Conservation (phyloP, 2,113 vertebrate species). For the Carlito syrichta region DNA sequence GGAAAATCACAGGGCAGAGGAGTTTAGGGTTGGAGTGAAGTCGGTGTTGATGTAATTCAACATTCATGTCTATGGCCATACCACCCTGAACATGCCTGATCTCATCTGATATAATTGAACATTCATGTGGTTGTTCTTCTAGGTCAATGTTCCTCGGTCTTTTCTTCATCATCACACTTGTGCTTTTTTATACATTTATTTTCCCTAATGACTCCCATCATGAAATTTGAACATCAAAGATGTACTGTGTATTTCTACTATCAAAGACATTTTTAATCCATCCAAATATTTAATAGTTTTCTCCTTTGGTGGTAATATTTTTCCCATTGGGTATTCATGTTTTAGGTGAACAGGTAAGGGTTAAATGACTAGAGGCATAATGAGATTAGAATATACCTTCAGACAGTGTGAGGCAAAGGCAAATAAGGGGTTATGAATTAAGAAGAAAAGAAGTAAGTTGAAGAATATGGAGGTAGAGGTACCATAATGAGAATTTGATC, state of each 20-base stretch:
- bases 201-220: neutral
- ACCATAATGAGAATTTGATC: neutral
- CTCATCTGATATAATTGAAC: neutral
- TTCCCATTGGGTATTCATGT: neutral
- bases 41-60: neutral
- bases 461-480: neutral
- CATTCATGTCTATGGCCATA: no score
- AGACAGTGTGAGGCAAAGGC: neutral
- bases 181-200: neutral
- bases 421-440: neutral
- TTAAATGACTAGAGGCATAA: neutral
- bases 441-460: neutral
- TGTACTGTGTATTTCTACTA: neutral
- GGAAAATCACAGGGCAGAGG: neutral
- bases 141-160: neutral
- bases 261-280: neutral
- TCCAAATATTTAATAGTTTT: neutral
- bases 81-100: no score
- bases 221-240: neutral
- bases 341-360: neutral
- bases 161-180: neutral
- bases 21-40: accelerated
- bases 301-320: neutral
- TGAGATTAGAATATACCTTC: neutral
- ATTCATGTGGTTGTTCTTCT: neutral